Evolutionary conservation across 2,888 invertebrate species (phyloP).

Genomic region (Andrena bucephala): DNA sequence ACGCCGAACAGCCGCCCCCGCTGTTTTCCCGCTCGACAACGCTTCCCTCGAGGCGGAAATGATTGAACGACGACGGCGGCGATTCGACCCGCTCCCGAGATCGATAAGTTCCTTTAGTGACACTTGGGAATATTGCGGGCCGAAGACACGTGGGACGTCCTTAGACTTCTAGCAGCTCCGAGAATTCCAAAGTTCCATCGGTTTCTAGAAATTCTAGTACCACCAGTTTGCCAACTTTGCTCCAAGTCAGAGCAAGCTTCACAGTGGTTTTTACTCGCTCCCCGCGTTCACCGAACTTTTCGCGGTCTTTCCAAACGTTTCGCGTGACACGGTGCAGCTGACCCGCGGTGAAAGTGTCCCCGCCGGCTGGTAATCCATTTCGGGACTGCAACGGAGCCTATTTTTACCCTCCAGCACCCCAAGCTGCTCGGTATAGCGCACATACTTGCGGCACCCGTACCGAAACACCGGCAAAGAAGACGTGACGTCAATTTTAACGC

Average conservation of each 20-base stretch:
- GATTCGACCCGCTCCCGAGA: not conserved
- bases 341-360: conserved; percentile 37
- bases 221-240: not conserved
- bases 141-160: no score
- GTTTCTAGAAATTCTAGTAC: not conserved
- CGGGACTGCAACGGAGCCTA: not conserved
- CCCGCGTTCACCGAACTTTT: not conserved
- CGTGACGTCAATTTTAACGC: no score
- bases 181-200: not conserved
- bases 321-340: conserved; percentile 5
- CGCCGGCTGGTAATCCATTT: not conserved
- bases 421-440: no score
- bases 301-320: conserved; percentile 9
- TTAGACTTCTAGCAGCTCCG: not conserved
- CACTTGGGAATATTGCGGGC: not conserved
- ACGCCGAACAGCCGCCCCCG: conserved; percentile 15
- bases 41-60: not conserved
- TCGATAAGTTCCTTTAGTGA: not conserved
- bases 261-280: not conserved
- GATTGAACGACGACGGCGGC: not conserved
- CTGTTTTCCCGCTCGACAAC: conserved; percentile 26
- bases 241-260: not conserved
- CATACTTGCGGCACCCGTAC: no score
- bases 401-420: conserved; percentile 2
- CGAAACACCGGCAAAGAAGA: no score